Base-by-base conservation (phyloP, 2,888 invertebrate genomes). In the Thyatira batis region DNA sequence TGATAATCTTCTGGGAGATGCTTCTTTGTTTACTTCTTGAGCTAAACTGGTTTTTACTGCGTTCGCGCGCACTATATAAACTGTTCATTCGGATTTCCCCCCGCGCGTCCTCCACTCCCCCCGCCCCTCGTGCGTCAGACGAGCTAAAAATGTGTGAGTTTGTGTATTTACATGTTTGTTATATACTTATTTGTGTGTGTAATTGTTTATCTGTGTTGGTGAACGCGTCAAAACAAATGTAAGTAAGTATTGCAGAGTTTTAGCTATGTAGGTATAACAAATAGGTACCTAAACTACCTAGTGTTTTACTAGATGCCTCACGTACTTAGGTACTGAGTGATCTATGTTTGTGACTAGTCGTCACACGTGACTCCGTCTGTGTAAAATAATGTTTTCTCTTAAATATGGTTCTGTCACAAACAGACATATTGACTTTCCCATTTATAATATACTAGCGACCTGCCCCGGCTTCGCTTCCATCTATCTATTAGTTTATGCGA, bases 1-100 rank as follows among this genome's bases (percentile, higher is more conserved):
- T 52, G 52, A 60, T 67, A 73, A 75, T 74, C 68, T 76, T 76
- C 77, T 77, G 64, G 73, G 71, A 78, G 73, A 60, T 77, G 69
- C 71, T 72, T 71, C 61, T 84, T 81, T 86, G 84, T 85, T 86
- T 87, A 84, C 84, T 76, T 84, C 80, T 76, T 61, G 76, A 87
- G 76, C 63, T 67, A 78, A 88, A 91, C 91, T 92, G 89, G 82
- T 82, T 80, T 60, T 50, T 30, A 59, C 57, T 69, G 81, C 71
- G 82, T 79, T 56, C 67, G 78, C 75, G 79, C 84, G 82, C 68
- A 60, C 77, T 84, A 89, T 92, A 88, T 91, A 90, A 85, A 84
- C 81, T 73, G 61, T 70, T 61, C 64, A 70, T 67, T 78, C 70
- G 65, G 65, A 64, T 63, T 63, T 27, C 61, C 58, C 73, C 72